phyloP scores from a whole-genome alignment of 1,140 invertebrate genomes.

The Pseudomyrmex flavicornis region DNA sequence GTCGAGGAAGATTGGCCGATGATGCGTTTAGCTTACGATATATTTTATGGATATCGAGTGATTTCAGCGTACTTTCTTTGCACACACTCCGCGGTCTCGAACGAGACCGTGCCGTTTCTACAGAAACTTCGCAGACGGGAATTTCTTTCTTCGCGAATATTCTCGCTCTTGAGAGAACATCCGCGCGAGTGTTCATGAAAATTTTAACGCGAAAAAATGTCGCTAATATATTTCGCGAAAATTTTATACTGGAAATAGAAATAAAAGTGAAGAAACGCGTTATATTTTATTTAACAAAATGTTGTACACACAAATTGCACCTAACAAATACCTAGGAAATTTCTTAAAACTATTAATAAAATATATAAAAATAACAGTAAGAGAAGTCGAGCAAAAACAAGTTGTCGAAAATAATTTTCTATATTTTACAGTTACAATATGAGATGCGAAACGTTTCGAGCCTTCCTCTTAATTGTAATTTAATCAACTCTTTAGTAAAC shows the following conservation, averaged over 20 bases:
- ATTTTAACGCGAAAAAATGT: slow-evolving; percentile 20
- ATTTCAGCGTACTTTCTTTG: slow-evolving; percentile 43
- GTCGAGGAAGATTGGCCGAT: slow-evolving; percentile 51
- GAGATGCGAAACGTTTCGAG: too few relatives aligned
- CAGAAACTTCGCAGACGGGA: slow-evolving; percentile 27
- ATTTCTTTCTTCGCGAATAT: neutral
- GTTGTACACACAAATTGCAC: too few relatives aligned
- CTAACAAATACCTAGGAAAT: too few relatives aligned
- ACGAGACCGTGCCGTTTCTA: neutral
- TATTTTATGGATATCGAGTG: slow-evolving; percentile 60
- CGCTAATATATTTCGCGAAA: neutral
- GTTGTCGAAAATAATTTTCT: too few relatives aligned
- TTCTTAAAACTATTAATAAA: too few relatives aligned
- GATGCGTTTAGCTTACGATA: slow-evolving; percentile 55
- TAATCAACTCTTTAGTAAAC: too few relatives aligned
- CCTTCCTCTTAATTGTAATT: too few relatives aligned
- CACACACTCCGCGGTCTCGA: neutral
- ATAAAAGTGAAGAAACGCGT: neutral
- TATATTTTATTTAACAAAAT: neutral
- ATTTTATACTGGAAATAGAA: neutral
- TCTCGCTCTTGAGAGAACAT: slow-evolving; percentile 5
- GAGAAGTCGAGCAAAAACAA: too few relatives aligned
- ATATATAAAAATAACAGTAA: too few relatives aligned
- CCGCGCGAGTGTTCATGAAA: slow-evolving; percentile 15
- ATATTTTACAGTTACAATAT: too few relatives aligned